A percentile compares a stretch with the other conserved stretches of the same genome.
Evolutionary conservation across 2,113 vertebrate genomes (phyloP).

Genomic region (Strigops habroptila): DNA sequence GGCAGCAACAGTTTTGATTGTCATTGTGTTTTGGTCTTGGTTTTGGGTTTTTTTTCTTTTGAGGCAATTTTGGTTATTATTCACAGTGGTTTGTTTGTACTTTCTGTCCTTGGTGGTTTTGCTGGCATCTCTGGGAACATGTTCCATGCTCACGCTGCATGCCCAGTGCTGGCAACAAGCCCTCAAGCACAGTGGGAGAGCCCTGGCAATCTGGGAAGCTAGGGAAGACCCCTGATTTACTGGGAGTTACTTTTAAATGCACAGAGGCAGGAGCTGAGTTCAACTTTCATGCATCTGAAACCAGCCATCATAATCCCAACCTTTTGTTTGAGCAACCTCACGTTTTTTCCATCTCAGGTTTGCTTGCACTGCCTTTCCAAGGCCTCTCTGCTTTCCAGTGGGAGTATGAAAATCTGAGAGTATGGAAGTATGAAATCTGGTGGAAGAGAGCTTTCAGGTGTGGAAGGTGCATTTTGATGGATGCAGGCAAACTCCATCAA

Average conservation of each 20-base stretch:
- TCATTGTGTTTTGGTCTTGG: neutral
- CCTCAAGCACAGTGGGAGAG: accelerated
- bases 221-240: neutral
- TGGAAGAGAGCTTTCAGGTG: neutral
- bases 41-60: neutral
- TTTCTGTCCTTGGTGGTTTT: neutral
- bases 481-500: neutral
- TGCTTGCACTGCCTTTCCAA: neutral
- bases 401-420: neutral
- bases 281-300: neutral
- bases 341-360: neutral
- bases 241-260: neutral
- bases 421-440: neutral
- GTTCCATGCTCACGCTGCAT: accelerated
- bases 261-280: neutral
- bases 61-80: neutral
- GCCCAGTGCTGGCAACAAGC: neutral
- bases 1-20: neutral
- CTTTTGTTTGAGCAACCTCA: neutral
- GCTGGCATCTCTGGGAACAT: neutral
- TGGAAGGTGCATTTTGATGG: conserved; percentile 17
- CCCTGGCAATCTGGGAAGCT: neutral
- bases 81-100: neutral
- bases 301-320: neutral
- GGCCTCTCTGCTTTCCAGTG: neutral